Evolutionary conservation across 2,113 vertebrate species (phyloP).

Genomic region (Nesoenas mayeri): DNA sequence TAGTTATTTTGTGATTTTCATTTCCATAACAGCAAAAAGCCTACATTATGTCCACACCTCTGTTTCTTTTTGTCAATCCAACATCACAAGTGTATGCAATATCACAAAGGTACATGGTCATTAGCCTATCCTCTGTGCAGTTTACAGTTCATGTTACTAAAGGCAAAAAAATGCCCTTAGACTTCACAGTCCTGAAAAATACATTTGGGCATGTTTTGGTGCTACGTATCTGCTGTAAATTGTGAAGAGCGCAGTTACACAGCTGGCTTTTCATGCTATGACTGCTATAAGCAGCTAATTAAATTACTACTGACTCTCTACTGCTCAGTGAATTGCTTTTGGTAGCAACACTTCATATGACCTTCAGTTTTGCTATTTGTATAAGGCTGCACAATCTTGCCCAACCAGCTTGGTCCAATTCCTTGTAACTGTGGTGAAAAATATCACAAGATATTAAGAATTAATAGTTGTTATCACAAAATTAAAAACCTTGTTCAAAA

Average conservation of each 20-base stretch:
- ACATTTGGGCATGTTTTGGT: not conserved
- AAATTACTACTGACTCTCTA: slow-evolving; percentile 41
- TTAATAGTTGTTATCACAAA: not conserved
- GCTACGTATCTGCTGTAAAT: not conserved
- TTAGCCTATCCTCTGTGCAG: not conserved
- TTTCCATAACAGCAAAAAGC: not conserved
- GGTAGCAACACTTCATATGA: not conserved
- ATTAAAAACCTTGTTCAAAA: not conserved
- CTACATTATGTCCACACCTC: not conserved
- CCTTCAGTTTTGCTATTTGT: slow-evolving; percentile 1
- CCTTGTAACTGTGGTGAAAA: not conserved
- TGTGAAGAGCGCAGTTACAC: slow-evolving; percentile 19
- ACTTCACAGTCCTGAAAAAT: not conserved
- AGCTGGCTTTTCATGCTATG: slow-evolving; percentile 47
- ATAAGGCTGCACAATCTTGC: not conserved
- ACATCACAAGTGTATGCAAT: not conserved
- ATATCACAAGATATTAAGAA: not conserved
- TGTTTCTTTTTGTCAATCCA: not conserved
- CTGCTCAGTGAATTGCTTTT: slow-evolving; percentile 11
- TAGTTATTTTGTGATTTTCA: not conserved
- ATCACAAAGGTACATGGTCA: not conserved
- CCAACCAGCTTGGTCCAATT: not conserved
- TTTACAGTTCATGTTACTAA: not conserved
- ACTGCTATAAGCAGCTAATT: slow-evolving; percentile 56
- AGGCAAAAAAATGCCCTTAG: not conserved